These are phyloP conservation scores for Pararge aegeria DNA, from an alignment of 1,140 invertebrate species.

Conservation along the genomic window DNA sequence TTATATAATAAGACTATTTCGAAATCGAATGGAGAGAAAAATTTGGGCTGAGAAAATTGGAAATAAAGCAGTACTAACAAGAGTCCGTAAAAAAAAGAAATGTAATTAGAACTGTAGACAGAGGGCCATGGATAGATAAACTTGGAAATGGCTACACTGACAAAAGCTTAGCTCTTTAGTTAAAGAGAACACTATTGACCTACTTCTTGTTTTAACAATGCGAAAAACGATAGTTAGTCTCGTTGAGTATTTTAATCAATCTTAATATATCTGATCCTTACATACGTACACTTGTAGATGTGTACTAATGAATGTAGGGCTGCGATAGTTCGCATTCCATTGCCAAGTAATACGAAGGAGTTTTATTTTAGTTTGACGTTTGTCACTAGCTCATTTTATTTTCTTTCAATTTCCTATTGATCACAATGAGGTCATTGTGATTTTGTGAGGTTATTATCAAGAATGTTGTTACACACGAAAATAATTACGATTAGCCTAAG, in stretches of 20 bases:
- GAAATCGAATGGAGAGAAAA: too few species aligned
- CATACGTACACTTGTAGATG: slow-evolving; percentile 9
- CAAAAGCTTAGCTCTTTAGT: too few species aligned
- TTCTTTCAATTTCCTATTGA: slow-evolving; percentile 52
- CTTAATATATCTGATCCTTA: slow-evolving; percentile 13
- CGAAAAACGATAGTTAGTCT: slow-evolving; percentile 18
- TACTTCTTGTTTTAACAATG: not conserved
- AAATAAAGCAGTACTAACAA: too few species aligned
- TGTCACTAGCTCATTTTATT: slow-evolving; percentile 47
- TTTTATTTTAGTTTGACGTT: slow-evolving; percentile 68
- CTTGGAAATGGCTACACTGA: too few species aligned
- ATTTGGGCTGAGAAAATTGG: too few species aligned
- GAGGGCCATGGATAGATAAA: too few species aligned
- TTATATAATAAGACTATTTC: too few species aligned
- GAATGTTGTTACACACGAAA: not conserved
- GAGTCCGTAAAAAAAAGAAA: too few species aligned
- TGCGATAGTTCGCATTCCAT: slow-evolving; percentile 15
- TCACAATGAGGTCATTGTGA: slow-evolving; percentile 7
- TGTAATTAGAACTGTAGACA: too few species aligned
- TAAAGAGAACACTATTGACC: not conserved
- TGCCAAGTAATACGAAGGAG: slow-evolving; percentile 36
- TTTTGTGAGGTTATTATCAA: not conserved
- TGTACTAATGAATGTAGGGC: not conserved
- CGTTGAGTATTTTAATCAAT: slow-evolving; percentile 20
- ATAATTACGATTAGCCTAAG: too few species aligned